A percentile compares a stretch with the other conserved stretches of the same genome.
phyloP scores from a whole-genome alignment of 2,797 vertebrate species.

The Paguma larvata region DNA sequence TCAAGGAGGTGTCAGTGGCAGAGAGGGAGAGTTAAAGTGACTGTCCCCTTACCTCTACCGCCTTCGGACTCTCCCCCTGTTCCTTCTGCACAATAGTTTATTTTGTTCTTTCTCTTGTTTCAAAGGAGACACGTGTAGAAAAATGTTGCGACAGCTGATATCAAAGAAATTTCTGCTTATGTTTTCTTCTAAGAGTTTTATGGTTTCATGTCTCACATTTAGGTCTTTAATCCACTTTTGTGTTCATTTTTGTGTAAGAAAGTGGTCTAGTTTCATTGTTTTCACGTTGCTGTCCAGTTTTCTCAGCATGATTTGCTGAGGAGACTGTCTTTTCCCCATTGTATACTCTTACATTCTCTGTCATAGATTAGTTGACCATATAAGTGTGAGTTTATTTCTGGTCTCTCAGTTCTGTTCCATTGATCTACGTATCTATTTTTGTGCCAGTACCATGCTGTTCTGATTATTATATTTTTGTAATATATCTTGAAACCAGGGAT shows the following conservation, averaged over 20 bases:
- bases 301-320: not conserved
- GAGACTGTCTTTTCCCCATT: not conserved
- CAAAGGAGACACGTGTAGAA: not conserved
- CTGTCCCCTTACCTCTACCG: not conserved
- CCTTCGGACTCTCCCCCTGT: not conserved
- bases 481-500: not conserved
- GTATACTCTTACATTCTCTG: not conserved
- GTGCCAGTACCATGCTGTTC: not conserved
- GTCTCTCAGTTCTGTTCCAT: not conserved
- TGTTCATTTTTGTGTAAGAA: not conserved
- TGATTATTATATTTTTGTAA: not conserved
- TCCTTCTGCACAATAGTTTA: not conserved
- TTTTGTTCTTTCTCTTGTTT: not conserved
- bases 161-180: not conserved
- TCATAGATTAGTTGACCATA: not conserved
- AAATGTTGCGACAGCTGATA: not conserved
- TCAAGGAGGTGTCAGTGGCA: not conserved
- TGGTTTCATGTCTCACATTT: not conserved
- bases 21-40: not conserved
- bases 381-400: not conserved
- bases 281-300: not conserved
- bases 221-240: not conserved
- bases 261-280: not conserved
- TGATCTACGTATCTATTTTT: not conserved
- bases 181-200: not conserved